Evolutionary conservation across 1,140 invertebrate species (phyloP), one percentile per base, ranked within the genome.

Genomic region (Tigriopus japonicus): DNA sequence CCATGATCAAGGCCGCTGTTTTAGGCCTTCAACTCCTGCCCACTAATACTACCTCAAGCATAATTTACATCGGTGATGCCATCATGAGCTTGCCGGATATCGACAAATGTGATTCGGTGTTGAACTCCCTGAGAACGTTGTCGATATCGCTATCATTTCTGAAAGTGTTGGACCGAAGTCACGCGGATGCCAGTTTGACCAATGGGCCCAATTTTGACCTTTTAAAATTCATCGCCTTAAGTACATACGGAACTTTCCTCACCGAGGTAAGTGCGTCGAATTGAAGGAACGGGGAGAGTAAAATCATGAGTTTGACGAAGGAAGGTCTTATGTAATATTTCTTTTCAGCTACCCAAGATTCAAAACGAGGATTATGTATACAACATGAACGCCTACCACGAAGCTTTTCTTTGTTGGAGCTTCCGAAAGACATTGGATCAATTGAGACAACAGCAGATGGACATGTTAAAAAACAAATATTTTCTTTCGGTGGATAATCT

Each of bases 131-230:
- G 42, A 75, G 86, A 62, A 81, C 80, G 65, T 81, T 79, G 66
- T 84, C 84, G 21, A 81, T 87, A 53, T 76, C 82, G 2, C 85
- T 85, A 67, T 86, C 83, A 52, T 88, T 90, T 71, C 71, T 89
- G 54, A 83, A 85, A 67, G 74, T 87, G 12, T 81, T 82, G 40
- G 80, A 80, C 65, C 70, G 74, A 21, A 81, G 81, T 70, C 78
- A 83, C 71, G 81, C 82, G 17, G 76, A 82, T 67, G 77, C 77
- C 62, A 77, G 28, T 60, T 66, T n/a, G 65, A 65, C 28, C 64
- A 63, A 15, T 41, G 71, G 78, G 5, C 72, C 75, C 21, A 77
- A 79, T 63, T 68, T 77, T 53, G 85, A 89, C 69, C 71, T 89
- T 15, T 77, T 90, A 72, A 75, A 83, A 66, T 88, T 87, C 68